Evolutionary conservation across 2,797 vertebrate species (phyloP).

Genomic region (Pantherophis alleghaniensis): DNA sequence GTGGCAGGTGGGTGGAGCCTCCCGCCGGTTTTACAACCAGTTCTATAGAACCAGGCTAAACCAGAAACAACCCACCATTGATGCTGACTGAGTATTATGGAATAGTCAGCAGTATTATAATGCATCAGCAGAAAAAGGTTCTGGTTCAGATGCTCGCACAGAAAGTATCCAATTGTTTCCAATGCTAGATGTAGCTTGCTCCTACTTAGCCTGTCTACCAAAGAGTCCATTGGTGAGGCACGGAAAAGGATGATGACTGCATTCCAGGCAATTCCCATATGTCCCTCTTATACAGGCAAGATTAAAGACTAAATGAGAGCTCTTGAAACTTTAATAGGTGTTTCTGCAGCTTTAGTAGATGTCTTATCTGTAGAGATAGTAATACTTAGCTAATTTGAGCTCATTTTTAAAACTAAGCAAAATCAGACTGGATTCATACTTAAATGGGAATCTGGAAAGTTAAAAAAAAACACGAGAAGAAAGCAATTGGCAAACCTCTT

Average conservation of each 20-base stretch:
- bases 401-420: background rate
- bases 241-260: background rate
- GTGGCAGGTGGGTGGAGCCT: too few relatives aligned
- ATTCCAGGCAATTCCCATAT: background rate
- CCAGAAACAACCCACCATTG: too few relatives aligned
- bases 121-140: background rate
- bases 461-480: background rate
- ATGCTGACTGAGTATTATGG: too few relatives aligned
- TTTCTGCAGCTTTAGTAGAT: background rate
- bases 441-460: background rate
- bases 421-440: background rate
- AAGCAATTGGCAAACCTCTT: background rate
- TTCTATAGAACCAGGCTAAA: rapidly evolving
- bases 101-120: background rate
- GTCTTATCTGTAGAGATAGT: background rate
- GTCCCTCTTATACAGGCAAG: background rate
- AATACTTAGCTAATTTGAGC: background rate
- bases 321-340: background rate
- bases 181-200: background rate
- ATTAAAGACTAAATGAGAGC: background rate
- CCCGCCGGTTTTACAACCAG: too few relatives aligned
- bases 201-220: background rate
- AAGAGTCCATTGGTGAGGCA: background rate
- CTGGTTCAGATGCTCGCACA: background rate
- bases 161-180: background rate